phyloP scores from a whole-genome alignment of 2,797 vertebrate species.

The Uromys caudimaculatus region DNA sequence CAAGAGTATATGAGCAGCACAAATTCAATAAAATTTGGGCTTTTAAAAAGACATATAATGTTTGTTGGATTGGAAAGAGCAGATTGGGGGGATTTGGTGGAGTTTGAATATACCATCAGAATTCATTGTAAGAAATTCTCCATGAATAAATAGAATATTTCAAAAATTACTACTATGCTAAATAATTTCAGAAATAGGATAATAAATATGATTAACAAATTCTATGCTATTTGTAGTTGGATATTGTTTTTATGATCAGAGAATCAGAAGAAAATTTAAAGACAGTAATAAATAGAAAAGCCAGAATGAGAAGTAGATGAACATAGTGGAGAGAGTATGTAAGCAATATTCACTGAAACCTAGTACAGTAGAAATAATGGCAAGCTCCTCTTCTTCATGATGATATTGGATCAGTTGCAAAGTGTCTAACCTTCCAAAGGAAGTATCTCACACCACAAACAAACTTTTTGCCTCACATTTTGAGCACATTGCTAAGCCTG shows the following conservation, averaged over 20 bases:
- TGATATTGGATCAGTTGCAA: background rate
- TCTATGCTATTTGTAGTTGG: background rate
- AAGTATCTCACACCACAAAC: background rate
- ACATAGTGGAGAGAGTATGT: background rate
- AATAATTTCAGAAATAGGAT: background rate
- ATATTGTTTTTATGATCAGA: slow-evolving; percentile 33
- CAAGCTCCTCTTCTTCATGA: background rate
- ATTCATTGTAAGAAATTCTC: background rate
- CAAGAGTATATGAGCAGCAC: no score
- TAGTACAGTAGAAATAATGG: background rate
- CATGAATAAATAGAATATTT: background rate
- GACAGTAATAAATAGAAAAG: background rate
- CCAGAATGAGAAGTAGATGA: background rate
- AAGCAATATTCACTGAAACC: background rate
- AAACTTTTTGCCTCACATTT: slow-evolving; percentile 1
- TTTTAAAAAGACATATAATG: background rate
- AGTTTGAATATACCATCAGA: background rate
- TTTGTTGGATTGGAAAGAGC: background rate
- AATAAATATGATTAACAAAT: background rate
- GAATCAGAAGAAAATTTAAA: background rate
- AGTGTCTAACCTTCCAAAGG: background rate
- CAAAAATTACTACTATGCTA: background rate
- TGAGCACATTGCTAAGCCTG: slow-evolving; percentile 46
- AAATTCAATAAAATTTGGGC: background rate
- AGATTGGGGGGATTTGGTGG: background rate